Conservation (phyloP, 2,113 vertebrate species). For the Rhegmatorhina hoffmannsi region DNA sequence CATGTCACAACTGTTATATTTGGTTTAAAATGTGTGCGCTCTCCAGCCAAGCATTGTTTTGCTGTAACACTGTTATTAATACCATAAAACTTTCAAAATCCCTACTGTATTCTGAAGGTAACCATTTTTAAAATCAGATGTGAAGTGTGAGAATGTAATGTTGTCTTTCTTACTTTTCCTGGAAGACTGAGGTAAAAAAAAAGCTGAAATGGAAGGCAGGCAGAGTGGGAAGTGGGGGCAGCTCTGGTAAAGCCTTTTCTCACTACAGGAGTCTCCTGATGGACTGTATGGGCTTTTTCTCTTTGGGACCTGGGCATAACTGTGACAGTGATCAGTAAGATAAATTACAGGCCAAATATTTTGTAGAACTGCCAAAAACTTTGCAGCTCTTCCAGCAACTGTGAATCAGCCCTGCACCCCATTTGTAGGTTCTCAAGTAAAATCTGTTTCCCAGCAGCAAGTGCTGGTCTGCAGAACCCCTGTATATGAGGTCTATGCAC, state of each 20-base stretch:
- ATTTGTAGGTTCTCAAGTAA: not conserved
- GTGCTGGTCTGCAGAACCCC: not conserved
- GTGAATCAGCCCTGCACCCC: constrained; percentile 35
- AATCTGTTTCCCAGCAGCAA: not conserved
- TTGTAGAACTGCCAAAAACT: constrained; percentile 21
- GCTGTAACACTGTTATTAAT: constrained; percentile 48
- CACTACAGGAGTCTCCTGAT: not conserved
- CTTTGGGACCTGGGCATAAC: not conserved
- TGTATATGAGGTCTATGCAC: not conserved
- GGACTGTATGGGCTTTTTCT: not conserved
- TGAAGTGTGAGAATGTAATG: not conserved
- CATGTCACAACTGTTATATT: not conserved
- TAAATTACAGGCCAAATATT: not conserved
- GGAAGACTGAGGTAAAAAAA: not conserved
- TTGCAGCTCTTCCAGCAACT: constrained; percentile 22
- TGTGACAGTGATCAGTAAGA: constrained; percentile 26
- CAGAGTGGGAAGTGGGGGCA: not conserved
- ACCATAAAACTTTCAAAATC: constrained; percentile 60
- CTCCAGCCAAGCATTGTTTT: constrained; percentile 30
- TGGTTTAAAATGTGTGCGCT: not conserved
- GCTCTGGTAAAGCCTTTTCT: not conserved
- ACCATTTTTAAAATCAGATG: not conserved
- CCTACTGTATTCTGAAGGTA: constrained; percentile 32
- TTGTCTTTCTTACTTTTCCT: not conserved
- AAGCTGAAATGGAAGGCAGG: not conserved